Evolutionary conservation across 2,888 invertebrate species (phyloP).

Genomic region (Eledona agricola): DNA sequence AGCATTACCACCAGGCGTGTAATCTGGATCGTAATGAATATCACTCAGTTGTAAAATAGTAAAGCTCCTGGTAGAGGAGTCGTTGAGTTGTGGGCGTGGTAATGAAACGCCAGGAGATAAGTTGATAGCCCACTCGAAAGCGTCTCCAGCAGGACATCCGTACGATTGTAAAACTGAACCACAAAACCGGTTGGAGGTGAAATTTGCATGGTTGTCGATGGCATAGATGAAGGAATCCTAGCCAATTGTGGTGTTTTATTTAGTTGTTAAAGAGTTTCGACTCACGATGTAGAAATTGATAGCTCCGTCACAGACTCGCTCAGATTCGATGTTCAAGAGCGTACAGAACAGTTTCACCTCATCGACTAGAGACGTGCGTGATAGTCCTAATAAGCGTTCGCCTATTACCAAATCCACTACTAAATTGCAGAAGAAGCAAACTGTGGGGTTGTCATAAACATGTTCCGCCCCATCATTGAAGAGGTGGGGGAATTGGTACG

Average conservation of each 20-base stretch:
- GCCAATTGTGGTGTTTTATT: conserved; percentile 5
- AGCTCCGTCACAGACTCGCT: conserved; percentile 42
- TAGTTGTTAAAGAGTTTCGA: too few species aligned
- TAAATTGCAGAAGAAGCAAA: conserved; percentile 36
- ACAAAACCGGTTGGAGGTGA: conserved; percentile 67
- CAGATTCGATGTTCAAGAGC: conserved; percentile 34
- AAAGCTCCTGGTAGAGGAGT: conserved; percentile 32
- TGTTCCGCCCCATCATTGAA: conserved; percentile 36
- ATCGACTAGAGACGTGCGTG: conserved; percentile 23
- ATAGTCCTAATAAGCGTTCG: conserved; percentile 33
- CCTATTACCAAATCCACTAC: conserved; percentile 33
- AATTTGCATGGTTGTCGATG: conserved; percentile 63
- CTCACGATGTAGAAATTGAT: conserved; percentile 40
- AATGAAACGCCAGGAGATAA: conserved; percentile 42
- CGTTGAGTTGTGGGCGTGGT: conserved; percentile 15
- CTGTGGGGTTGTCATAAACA: conserved; percentile 20
- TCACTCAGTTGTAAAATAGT: conserved; percentile 77
- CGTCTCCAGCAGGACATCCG: conserved; percentile 46
- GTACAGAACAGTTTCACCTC: conserved; percentile 37
- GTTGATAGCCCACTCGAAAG: conserved; percentile 48
- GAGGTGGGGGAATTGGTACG: conserved; percentile 41
- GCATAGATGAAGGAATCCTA: conserved; percentile 72
- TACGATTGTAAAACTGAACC: conserved; percentile 65
- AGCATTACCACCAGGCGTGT: conserved; percentile 72
- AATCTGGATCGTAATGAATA: conserved; percentile 81